Evolutionary conservation across 2,113 vertebrate genomes (phyloP).

Genomic region (Oryctolagus cuniculus): mOryCun1.1 NC_091441.1:105641501-105642000

Average conservation of each 20-base stretch:
- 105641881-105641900: background rate
- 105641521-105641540: background rate
- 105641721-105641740: background rate
- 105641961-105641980: background rate
- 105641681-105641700: background rate
- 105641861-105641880: background rate
- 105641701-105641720: background rate
- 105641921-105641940: background rate
- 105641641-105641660: background rate
- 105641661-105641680: background rate
- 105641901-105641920: background rate
- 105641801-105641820: background rate
- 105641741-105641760: background rate
- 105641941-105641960: background rate
- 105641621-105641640: rapidly evolving
- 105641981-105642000: background rate
- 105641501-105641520: background rate
- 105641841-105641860: too few species aligned
- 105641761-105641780: background rate
- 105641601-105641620: background rate
- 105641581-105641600: too few species aligned
- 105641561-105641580: background rate
- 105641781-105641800: background rate
- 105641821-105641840: background rate
- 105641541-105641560: background rate